phyloP scores from a whole-genome alignment of 2,113 vertebrate genomes.

The Oostethus manadensis region DNA sequence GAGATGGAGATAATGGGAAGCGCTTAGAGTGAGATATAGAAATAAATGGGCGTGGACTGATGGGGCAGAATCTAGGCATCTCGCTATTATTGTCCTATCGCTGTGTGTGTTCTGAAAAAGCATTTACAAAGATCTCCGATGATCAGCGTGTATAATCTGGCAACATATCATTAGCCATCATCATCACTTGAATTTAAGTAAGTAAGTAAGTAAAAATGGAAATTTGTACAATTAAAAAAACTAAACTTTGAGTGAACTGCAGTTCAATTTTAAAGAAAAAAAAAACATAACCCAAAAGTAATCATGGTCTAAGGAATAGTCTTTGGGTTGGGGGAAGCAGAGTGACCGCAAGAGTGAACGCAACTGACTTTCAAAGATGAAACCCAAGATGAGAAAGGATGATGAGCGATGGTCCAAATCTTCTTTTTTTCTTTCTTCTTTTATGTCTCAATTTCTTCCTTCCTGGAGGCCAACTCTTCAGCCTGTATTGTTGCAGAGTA shows the following conservation, averaged over 20 bases:
- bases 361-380: constrained; percentile 12
- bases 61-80: background rate
- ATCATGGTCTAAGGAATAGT: background rate
- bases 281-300: background rate
- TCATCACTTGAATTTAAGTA: background rate
- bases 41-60: background rate
- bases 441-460: constrained; percentile 6
- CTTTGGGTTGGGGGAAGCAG: background rate
- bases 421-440: background rate
- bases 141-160: background rate
- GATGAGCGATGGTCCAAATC: constrained; percentile 11
- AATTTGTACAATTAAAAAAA: background rate
- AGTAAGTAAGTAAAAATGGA: background rate
- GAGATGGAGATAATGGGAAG: background rate
- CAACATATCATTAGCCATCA: no score
- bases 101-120: background rate
- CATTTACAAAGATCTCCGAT: background rate
- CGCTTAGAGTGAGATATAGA: constrained; percentile 3
- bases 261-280: background rate
- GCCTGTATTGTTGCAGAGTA: background rate
- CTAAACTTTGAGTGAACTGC: background rate
- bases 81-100: background rate
- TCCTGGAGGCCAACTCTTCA: background rate
- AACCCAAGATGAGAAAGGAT: background rate
- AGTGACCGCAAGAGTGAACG: background rate